Base-by-base conservation (phyloP, 2,797 vertebrate genomes). In the Tamandua tetradactyla region DNA sequence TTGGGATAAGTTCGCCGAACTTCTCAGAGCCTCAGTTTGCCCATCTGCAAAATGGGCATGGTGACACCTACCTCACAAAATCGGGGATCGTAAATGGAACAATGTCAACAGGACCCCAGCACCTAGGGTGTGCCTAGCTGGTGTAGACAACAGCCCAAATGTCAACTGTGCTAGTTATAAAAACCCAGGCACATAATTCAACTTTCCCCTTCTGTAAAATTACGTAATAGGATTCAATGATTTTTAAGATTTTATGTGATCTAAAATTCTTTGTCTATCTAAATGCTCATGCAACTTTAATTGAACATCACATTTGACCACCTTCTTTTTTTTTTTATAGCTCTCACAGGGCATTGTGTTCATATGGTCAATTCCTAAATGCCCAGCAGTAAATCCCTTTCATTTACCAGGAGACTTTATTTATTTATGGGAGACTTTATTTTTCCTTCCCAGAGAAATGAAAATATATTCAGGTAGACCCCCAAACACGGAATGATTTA, bases 141-240 rank as follows among this genome's bases (percentile, higher is more conserved):
- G 66, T 57, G 61, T 35, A 61, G 8, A 40, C 12, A 49, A 35
- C 3, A 59, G 35, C 1, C 40, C 10, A 20, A 57, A 64, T 0
- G 27, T 35, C 40, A 57, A 23, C 18, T 59, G 27, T 66, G 42
- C 1, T 4, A 59, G 7, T 3, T 27, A 35, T 0, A 59, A 85
- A 17, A 82, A 44, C 32, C 10, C n/a, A 35, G 69, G 42, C 72
- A 22, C 22, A 10, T n/a, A 32, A 23, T 40, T 44, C 42, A 91
- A 81, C 42, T 85, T 87, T 80, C 27, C 37, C 62, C 30, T 44
- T 74, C 23, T 92, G 35, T 59, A 92, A 92, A 94, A 75, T n/a
- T 61, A 86, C 25, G 20, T 62, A 30, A 62, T 68, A 66, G 23
- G 62, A 27, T n/a, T 87, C 85, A 30, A 14, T 49, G 18, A 91